Percentiles rank a stretch among this genome's conserved stretches.
These are phyloP conservation scores for Chaunax sp. DNA, from an alignment of 2,797 vertebrate species.

Conservation along the genomic window DNA sequence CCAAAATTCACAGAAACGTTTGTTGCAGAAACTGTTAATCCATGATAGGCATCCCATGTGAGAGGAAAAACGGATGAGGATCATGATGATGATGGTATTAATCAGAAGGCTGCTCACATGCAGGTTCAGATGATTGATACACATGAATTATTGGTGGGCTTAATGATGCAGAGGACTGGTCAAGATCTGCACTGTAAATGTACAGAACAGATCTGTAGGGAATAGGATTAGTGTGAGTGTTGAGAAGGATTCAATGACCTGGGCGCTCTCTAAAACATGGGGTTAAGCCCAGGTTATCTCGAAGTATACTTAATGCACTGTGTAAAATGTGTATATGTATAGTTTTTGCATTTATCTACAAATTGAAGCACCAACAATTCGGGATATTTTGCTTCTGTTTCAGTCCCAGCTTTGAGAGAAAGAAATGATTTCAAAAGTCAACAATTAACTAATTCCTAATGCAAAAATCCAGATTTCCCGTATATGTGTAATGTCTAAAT, in stretches of 20 bases:
- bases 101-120: neutral
- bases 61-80: neutral
- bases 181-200: constrained; percentile 15
- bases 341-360: neutral
- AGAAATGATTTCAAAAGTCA: neutral
- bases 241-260: constrained; percentile 37
- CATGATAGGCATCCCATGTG: neutral
- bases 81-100: neutral
- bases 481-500: neutral
- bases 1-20: neutral
- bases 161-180: constrained; percentile 15
- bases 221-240: constrained; percentile 33
- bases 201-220: constrained; percentile 14
- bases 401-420: neutral
- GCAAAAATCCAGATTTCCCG: neutral
- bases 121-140: neutral
- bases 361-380: neutral
- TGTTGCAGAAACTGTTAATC: constrained; percentile 10
- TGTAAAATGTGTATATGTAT: neutral
- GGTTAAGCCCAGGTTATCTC: neutral
- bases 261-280: constrained; percentile 13
- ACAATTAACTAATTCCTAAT: neutral
- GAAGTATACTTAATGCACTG: neutral
- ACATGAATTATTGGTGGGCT: constrained; percentile 9
- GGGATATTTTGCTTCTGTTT: neutral